These are phyloP conservation scores for Isotomurus palustris DNA, from an alignment of 2,888 invertebrate species.

Conservation along the genomic window DNA sequence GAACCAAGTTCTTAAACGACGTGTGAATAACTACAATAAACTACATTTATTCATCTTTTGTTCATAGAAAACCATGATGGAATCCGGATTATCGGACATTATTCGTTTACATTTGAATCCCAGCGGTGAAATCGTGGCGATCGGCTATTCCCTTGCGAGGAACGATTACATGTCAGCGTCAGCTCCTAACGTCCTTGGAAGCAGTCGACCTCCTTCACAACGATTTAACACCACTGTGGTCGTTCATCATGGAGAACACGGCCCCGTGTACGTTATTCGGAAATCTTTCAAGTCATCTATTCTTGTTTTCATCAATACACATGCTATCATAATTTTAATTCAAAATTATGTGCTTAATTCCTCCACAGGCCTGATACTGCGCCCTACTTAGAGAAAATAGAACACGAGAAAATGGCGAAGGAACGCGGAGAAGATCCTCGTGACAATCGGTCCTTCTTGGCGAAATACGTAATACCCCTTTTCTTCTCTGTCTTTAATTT, in stretches of 20 bases:
- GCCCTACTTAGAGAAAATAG: constrained; percentile 86
- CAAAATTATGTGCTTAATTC: too few species aligned
- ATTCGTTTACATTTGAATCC: constrained; percentile 76
- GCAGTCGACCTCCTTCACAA: constrained; percentile 55
- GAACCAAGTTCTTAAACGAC: constrained; percentile 12
- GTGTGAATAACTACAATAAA: constrained; percentile 23
- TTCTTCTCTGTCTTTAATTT: constrained; percentile 33
- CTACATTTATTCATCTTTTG: constrained; percentile 30
- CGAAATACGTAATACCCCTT: constrained; percentile 84
- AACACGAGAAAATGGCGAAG: constrained; percentile 81
- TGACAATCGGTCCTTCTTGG: constrained; percentile 91
- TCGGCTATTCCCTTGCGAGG: constrained; percentile 52
- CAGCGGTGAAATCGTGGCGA: constrained; percentile 62
- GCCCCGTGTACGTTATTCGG: constrained; percentile 62
- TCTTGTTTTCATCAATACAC: too few species aligned
- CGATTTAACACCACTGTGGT: constrained; percentile 72
- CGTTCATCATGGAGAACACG: constrained; percentile 73
- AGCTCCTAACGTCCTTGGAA: constrained; percentile 55
- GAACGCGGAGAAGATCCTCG: constrained; percentile 86
- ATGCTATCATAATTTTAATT: too few species aligned
- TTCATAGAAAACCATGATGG: constrained; percentile 65
- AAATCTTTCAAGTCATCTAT: too few species aligned
- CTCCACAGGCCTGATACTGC: constrained; percentile 95
- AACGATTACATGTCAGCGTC: constrained; percentile 40
- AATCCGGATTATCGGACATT: constrained; percentile 70